Evolutionary conservation across 2,113 vertebrate genomes (phyloP), one percentile per base, ranked within the genome.

Genomic region (Coreoperca whiteheadi): DNA sequence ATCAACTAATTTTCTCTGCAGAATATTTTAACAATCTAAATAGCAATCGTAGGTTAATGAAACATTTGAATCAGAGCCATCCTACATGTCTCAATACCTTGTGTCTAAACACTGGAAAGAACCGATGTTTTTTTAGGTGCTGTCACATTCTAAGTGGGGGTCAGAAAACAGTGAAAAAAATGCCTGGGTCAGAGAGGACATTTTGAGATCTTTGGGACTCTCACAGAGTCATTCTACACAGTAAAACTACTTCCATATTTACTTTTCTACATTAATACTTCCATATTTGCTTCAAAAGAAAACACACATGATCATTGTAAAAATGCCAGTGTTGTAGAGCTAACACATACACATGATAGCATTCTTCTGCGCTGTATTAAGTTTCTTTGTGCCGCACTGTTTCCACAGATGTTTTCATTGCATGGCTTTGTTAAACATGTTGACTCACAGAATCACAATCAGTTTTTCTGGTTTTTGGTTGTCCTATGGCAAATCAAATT

Each of bases 371-470:
- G 7, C 30, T 46, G 57, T 20, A 64, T 69, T 74, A 65, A 53
- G 10, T 48, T 25, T 21, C 46, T 41, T 77, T 73, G 37, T 72
- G 34, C 73, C 43, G 28, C 2, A 1, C 64, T 63, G 57, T 18
- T 30, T 73, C 15, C 60, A 63, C 83, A 83, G 79, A 88, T 85
- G 82, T 79, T 82, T 67, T 65, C 71, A 11, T 21, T n/a, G 67
- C 81, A 60, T 30, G 61, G n/a, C 56, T 72, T 57, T 57, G 61
- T 51, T 72, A 53, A 59, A 60, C 30, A 74, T 54, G 71, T 81
- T 64, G 63, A 77, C 60, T 77, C 81, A 56, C 61, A 74, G 1
- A 63, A 59, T 82, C 39, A 59, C 25, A 16, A 21, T 87, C 51
- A 34, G n/a, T 65, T 74, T 60, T 75, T 83, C 51, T 73, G 69